Evolutionary conservation across 2,888 invertebrate species (phyloP).

Genomic region (Hydrotaea diabolus): DNA sequence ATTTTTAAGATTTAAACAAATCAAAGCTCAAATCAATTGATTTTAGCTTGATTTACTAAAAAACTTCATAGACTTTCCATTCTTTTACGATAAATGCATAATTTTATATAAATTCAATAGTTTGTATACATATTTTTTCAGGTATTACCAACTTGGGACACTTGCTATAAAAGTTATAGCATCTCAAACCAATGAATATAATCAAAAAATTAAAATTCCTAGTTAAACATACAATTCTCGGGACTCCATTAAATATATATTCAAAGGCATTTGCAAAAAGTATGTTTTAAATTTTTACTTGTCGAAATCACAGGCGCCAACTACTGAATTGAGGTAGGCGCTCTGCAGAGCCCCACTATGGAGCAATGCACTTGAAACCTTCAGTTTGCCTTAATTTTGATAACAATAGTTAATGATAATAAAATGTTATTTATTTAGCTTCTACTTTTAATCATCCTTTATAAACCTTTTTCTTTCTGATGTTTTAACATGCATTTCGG

Average conservation of each 20-base stretch:
- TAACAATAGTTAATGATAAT: background rate
- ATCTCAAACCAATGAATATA: background rate
- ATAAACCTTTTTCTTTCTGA: too few species aligned
- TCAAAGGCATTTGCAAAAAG: too few species aligned
- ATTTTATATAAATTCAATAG: background rate
- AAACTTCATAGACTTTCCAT: too few species aligned
- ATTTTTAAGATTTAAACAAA: too few species aligned
- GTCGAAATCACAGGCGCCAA: too few species aligned
- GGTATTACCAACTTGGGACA: background rate
- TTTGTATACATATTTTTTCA: background rate
- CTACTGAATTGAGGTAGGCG: conserved; percentile 4
- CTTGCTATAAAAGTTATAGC: conserved; percentile 7
- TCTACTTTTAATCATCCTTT: too few species aligned
- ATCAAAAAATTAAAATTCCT: background rate
- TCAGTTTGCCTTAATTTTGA: background rate
- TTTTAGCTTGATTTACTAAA: too few species aligned
- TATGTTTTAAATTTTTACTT: too few species aligned
- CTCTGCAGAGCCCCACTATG: too few species aligned
- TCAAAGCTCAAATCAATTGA: too few species aligned
- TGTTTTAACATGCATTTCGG: background rate
- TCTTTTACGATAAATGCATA: too few species aligned
- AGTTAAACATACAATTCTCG: background rate
- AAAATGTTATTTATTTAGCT: background rate
- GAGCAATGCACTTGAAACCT: background rate
- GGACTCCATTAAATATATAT: background rate